phyloP scores from a whole-genome alignment of 2,113 vertebrate genomes.

The Asarcornis scutulata region DNA sequence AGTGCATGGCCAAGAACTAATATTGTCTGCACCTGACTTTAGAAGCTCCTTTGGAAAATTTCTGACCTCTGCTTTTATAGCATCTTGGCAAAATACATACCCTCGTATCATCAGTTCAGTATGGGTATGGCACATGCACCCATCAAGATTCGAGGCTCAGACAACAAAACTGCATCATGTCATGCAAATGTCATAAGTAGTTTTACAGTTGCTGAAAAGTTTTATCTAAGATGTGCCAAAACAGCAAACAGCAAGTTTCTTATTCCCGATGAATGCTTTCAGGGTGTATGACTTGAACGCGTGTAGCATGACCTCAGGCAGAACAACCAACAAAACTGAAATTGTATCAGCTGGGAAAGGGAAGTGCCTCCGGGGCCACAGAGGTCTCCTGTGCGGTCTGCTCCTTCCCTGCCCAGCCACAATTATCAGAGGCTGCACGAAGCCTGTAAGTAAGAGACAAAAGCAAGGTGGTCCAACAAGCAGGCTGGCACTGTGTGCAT shows the following conservation, averaged over 20 bases:
- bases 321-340: neutral
- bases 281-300: neutral
- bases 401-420: neutral
- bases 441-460: neutral
- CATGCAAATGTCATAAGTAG: neutral
- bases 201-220: neutral
- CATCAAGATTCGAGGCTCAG: neutral
- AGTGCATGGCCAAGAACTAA: neutral
- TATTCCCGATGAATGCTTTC: neutral
- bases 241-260: neutral
- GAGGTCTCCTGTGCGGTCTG: too few species aligned
- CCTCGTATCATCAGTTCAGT: neutral
- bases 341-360: neutral
- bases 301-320: neutral
- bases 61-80: neutral
- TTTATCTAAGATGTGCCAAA: neutral
- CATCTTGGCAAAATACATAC: neutral
- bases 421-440: neutral
- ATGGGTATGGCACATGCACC: neutral
- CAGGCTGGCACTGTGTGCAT: fast-evolving
- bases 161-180: neutral
- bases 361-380: neutral
- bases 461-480: neutral
- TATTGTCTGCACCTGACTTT: neutral
- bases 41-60: neutral